Base-by-base conservation (phyloP, 2,797 vertebrate genomes). In the Hylomyscus alleni region DNA sequence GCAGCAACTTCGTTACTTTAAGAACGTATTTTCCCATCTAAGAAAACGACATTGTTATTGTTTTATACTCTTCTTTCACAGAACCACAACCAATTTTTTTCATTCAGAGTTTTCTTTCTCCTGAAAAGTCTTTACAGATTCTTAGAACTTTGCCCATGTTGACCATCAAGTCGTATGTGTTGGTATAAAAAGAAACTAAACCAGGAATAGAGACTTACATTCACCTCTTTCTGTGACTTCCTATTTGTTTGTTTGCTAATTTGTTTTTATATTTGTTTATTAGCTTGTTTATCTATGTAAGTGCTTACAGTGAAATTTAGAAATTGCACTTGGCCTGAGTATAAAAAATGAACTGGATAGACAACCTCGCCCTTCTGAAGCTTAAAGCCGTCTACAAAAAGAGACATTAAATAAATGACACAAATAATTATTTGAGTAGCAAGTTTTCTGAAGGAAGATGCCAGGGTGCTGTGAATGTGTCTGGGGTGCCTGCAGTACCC, bases 111-210 rank as follows among this genome's bases (percentile, higher is more conserved):
- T 93, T 52, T 92, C 17, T 73, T 89, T 90, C 67, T 67, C 47
- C 34, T 78, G 77, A 93, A 65, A 91, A 96, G 72, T 90, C 90
- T 83, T 72, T 90, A 77, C 47, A 95, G 82, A 96, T 87, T 80
- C 73, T 50, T 83, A 72, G 69, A 93, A 83, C 22, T 94, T 8
- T 14, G 72, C 12, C 62, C 31, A 24, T 69, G 44, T 85, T 86
- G 62, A 69, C 62, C 52, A 86, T 69, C 19, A 86, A 69, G 40
- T 31, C 12, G 44, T 65, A 80, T n/a, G 8, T 22, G 29, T 34
- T 81, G 6, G 26, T 40, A 86, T 19, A 86, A 13, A 60, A 40
- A 87, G 77, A 82, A 40, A 65, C 76, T 52, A 52, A 52, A 76
- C 50, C 14, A 72, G 37, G 6, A 93, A 93, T 69, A 14, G 6